phyloP scores from a whole-genome alignment of 1,140 invertebrate genomes.

The Lordiphosa mommai region DNA sequence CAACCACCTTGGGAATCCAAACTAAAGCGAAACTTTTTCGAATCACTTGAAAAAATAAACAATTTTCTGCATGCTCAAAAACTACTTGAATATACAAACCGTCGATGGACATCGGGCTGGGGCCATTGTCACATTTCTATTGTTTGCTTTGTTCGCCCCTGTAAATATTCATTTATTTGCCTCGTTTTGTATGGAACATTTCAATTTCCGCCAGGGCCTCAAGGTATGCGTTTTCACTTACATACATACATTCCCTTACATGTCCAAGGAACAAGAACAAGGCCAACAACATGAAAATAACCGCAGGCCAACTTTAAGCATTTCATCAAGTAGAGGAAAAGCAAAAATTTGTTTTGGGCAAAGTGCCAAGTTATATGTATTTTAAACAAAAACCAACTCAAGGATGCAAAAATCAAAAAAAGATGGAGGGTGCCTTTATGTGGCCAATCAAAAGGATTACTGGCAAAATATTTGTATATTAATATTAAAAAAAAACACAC shows the following conservation, averaged over 20 bases:
- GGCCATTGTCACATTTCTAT: conserved; percentile 66
- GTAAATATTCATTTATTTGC: conserved; percentile 67
- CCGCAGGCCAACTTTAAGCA: conserved; percentile 51
- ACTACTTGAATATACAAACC: conserved; percentile 31
- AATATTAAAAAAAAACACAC: neutral
- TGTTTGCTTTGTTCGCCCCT: conserved; percentile 50
- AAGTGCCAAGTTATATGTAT: conserved; percentile 26
- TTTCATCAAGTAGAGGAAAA: conserved; percentile 50
- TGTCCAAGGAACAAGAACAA: conserved; percentile 20
- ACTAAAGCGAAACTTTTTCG: conserved; percentile 31
- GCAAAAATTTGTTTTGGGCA: neutral
- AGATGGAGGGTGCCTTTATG: neutral
- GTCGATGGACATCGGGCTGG: neutral
- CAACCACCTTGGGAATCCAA: neutral
- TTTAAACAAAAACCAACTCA: conserved; percentile 11
- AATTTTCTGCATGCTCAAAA: conserved; percentile 54
- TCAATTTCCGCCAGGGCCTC: conserved; percentile 61
- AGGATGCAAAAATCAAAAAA: neutral
- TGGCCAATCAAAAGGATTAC: conserved; percentile 2
- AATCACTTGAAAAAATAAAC: conserved; percentile 40
- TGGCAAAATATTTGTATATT: neutral
- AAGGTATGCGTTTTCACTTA: conserved; percentile 22
- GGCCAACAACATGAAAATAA: conserved; percentile 44
- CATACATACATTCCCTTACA: conserved; percentile 8
- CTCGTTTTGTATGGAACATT: conserved; percentile 50